Conservation (phyloP, 2,113 vertebrate species). For the Corvus moneduloides region DNA sequence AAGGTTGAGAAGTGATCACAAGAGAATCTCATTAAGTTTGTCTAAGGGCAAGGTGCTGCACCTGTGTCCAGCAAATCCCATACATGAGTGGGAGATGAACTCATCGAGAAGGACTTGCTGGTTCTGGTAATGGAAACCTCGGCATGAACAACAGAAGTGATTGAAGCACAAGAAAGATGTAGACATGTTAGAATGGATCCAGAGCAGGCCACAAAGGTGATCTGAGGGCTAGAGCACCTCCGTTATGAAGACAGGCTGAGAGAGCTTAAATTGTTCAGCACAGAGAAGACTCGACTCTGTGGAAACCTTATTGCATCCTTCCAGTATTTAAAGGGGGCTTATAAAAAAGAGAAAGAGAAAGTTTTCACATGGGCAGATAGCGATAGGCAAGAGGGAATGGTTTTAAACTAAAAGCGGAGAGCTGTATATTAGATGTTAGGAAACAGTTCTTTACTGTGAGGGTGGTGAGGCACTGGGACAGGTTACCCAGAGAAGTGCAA, state of each 20-base stretch:
- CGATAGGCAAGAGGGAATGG: background rate
- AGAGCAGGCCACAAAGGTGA: background rate
- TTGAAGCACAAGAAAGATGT: background rate
- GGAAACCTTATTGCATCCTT: background rate
- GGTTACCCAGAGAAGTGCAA: background rate
- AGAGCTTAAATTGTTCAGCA: background rate
- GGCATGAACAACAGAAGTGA: background rate
- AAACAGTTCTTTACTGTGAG: background rate
- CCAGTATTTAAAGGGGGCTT: background rate
- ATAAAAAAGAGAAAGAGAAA: background rate
- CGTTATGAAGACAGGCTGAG: background rate
- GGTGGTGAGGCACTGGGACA: background rate
- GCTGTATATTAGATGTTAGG: background rate
- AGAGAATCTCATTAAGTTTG: background rate
- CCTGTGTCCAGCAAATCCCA: background rate
- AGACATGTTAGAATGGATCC: background rate
- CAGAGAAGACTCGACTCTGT: background rate
- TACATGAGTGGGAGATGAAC: background rate
- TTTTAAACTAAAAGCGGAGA: background rate
- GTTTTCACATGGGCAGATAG: background rate
- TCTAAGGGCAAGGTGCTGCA: background rate
- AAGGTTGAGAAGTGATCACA: background rate
- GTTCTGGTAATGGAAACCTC: background rate
- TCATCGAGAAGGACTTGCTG: background rate
- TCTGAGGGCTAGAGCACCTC: accelerated